These are phyloP conservation scores for Phoebastria nigripes DNA, from an alignment of 2,797 vertebrate species.

Conservation along the genomic window DNA sequence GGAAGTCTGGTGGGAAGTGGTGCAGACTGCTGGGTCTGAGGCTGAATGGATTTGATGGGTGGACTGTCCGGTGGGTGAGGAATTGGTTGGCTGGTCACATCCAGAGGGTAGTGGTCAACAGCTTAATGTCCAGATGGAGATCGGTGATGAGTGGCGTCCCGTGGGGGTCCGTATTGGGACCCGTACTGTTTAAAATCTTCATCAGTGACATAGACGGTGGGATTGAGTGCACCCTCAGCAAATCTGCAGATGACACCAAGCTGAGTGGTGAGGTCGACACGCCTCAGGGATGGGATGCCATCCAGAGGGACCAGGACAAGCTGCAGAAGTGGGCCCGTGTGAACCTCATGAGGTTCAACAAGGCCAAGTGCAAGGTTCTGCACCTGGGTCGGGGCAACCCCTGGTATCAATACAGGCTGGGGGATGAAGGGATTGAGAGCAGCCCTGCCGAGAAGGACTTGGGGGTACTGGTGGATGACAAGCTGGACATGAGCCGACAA, in stretches of 20 bases:
- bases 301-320: background rate
- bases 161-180: background rate
- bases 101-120: background rate
- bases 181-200: background rate
- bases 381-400: background rate
- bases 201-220: background rate
- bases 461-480: background rate
- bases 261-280: background rate
- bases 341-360: background rate
- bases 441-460: rapidly evolving
- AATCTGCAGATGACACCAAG: background rate
- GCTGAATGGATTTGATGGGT: background rate
- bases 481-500: background rate
- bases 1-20: background rate
- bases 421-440: background rate
- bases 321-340: rapidly evolving
- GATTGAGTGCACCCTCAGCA: rapidly evolving
- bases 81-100: background rate
- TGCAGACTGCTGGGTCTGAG: background rate
- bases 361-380: background rate
- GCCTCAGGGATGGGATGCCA: background rate
- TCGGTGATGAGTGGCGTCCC: too few relatives aligned
- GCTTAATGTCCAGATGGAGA: background rate
- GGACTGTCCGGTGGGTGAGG: background rate
- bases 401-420: rapidly evolving